Percentiles rank a stretch among this genome's conserved stretches.
Conservation (phyloP, 2,113 vertebrate species). For the Trogon surrucura region DNA sequence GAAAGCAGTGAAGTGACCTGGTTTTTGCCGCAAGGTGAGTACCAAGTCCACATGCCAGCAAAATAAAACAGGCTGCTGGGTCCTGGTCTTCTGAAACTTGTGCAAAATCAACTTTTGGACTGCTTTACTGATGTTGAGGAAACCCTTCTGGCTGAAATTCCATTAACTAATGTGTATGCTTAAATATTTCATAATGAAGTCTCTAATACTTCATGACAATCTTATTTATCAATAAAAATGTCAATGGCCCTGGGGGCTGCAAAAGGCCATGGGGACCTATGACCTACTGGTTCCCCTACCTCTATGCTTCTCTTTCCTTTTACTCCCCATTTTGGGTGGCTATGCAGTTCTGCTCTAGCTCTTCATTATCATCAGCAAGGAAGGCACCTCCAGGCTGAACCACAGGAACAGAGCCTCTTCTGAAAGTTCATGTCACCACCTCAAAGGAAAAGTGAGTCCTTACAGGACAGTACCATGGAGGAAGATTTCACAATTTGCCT, state of each 20-base stretch:
- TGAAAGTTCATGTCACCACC: neutral
- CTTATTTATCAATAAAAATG: neutral
- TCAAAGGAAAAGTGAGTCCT: neutral
- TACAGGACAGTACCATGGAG: rapidly evolving
- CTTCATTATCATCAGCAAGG: rapidly evolving
- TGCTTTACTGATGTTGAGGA: neutral
- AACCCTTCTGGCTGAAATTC: neutral
- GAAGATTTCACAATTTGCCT: neutral
- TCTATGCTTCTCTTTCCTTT: neutral
- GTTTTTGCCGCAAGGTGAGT: neutral
- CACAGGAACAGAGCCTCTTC: neutral
- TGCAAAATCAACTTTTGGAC: neutral
- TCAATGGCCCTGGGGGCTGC: neutral
- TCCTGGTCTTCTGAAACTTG: neutral
- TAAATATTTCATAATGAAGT: neutral
- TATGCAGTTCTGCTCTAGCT: neutral
- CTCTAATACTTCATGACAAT: neutral
- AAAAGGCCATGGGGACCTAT: neutral
- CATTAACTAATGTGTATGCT: neutral
- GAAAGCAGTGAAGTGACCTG: neutral
- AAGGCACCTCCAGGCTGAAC: neutral
- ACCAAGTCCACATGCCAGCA: neutral
- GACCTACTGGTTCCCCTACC: neutral
- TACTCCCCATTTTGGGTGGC: neutral
- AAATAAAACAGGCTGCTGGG: neutral